Evolutionary conservation across 2,113 vertebrate genomes (phyloP).

Genomic region (Hippopotamus amphibius): DNA sequence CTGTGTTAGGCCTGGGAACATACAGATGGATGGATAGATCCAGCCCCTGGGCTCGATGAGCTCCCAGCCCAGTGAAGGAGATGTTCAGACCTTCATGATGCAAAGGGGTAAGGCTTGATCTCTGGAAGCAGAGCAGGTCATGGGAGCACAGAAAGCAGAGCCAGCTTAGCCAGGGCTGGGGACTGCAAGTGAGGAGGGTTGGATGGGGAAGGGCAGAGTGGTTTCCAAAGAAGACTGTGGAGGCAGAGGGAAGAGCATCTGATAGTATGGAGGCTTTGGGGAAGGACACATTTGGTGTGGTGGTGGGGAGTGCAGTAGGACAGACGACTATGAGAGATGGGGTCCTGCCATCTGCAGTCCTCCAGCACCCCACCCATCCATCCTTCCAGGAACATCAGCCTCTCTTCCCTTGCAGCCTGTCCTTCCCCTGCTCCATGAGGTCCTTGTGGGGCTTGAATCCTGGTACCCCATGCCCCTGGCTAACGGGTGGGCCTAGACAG

Average conservation of each 20-base stretch:
- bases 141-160: background rate
- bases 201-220: no score
- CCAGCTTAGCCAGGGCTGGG: background rate
- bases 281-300: background rate
- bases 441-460: background rate
- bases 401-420: background rate
- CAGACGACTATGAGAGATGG: fast-evolving
- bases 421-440: background rate
- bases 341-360: no score
- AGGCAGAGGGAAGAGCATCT: background rate
- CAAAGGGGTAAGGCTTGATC: background rate
- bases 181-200: background rate
- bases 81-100: no score
- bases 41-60: background rate
- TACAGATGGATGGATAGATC: background rate
- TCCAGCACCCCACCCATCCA: background rate
- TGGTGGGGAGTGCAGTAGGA: background rate
- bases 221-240: fast-evolving
- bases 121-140: background rate
- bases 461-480: background rate
- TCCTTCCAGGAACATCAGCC: background rate
- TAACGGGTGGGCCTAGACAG: no score
- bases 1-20: background rate
- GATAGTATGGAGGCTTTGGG: background rate
- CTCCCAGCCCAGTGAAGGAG: background rate